Conservation (phyloP, 2,888 invertebrate genomes). For the Melanostoma mellinum region DNA sequence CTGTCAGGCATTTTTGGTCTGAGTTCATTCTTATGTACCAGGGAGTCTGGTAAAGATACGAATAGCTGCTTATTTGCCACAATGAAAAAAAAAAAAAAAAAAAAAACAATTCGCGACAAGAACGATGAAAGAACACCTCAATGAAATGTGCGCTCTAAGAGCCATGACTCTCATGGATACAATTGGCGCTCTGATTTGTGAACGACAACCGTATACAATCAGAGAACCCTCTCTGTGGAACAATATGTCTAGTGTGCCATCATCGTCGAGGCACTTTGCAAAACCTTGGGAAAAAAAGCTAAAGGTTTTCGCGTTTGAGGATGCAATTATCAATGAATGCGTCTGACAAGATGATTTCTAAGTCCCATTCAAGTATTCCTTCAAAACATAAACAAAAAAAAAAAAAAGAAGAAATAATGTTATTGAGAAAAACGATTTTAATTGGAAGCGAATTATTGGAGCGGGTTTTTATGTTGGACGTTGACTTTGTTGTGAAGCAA, state of each 20-base stretch:
- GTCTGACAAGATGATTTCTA: constrained; percentile 55
- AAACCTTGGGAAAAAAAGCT: constrained; percentile 11
- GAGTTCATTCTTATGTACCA: constrained; percentile 40
- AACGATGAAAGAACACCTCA: constrained; percentile 39
- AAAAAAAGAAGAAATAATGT: too few relatives aligned
- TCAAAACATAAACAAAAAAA: neutral
- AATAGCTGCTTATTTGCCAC: constrained; percentile 45
- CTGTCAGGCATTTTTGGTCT: constrained; percentile 39
- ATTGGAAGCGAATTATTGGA: neutral
- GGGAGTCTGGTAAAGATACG: constrained; percentile 37
- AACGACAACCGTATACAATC: constrained; percentile 33
- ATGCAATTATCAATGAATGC: constrained; percentile 69
- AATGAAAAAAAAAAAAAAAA: constrained; percentile 41
- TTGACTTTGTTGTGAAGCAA: constrained; percentile 5
- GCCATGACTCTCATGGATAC: constrained; percentile 30
- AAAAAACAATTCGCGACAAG: neutral
- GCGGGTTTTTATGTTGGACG: constrained; percentile 1
- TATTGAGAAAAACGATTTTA: neutral
- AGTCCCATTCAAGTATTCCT: constrained; percentile 38
- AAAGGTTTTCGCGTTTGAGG: constrained; percentile 38
- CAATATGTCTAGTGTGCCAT: constrained; percentile 46
- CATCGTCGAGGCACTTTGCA: constrained; percentile 1
- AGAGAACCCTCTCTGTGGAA: constrained; percentile 39
- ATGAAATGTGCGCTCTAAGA: constrained; percentile 45
- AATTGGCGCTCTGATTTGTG: constrained; percentile 54